Conservation (phyloP, 2,888 invertebrate species). For the Cryptosula pallasiana region DNA sequence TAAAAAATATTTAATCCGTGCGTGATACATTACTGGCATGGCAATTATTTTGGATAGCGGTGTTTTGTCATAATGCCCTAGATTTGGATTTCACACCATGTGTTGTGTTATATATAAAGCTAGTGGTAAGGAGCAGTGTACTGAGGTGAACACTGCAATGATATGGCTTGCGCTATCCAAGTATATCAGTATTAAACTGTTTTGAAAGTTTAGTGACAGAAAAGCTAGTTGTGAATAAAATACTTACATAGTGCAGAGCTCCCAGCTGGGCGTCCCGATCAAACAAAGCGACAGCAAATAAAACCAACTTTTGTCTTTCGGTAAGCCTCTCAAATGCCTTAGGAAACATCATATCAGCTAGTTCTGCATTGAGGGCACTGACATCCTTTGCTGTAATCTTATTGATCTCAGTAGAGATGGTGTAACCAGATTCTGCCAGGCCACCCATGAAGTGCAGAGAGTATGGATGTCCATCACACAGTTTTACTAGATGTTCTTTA, state of each 20-base stretch:
- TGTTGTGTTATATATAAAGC: no score
- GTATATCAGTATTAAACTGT: no score
- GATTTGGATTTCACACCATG: no score
- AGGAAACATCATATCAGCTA: background rate
- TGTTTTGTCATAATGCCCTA: no score
- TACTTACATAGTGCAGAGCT: background rate
- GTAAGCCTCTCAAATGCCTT: background rate
- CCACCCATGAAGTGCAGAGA: background rate
- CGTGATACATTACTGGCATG: no score
- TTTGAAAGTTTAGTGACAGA: no score
- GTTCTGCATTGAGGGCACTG: background rate
- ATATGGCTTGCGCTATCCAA: no score
- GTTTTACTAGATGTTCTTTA: background rate
- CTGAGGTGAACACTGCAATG: no score
- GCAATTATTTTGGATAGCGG: no score
- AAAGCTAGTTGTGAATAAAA: background rate
- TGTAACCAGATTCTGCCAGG: background rate
- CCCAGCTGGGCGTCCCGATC: background rate
- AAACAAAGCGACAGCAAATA: background rate
- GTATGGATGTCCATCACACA: background rate
- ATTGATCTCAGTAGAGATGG: background rate
- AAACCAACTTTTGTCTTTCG: background rate
- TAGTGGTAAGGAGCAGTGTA: no score
- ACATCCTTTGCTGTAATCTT: background rate
- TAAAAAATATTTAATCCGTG: no score